These are phyloP conservation scores for Anoncus sp. DNA, from an alignment of 2,888 invertebrate genomes.

Conservation along the genomic window DNA sequence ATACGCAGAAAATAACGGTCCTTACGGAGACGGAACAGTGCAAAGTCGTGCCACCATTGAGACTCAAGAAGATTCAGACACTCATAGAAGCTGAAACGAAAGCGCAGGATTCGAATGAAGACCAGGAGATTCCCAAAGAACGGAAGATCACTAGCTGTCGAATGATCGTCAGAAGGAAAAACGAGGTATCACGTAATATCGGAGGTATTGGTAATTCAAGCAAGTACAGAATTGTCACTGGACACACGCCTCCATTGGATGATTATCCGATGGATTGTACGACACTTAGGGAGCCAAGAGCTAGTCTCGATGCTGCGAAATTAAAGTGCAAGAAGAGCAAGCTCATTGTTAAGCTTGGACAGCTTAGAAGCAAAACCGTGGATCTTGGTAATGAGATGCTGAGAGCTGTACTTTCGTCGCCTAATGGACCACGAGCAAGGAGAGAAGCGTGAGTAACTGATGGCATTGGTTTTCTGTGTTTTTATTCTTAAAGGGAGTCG, in stretches of 20 bases:
- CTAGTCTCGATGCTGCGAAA: conserved; percentile 59
- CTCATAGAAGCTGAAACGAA: too few relatives aligned
- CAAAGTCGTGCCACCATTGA: conserved; percentile 77
- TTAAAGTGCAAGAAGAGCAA: conserved; percentile 69
- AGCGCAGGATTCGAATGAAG: conserved; percentile 8
- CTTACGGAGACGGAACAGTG: neutral
- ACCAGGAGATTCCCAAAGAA: neutral
- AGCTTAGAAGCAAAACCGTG: conserved; percentile 70
- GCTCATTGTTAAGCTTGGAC: conserved; percentile 69
- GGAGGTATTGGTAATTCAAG: conserved; percentile 56
- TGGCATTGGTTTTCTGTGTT: too few relatives aligned
- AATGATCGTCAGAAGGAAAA: neutral
- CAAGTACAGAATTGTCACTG: conserved; percentile 74
- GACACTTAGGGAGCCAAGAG: neutral
- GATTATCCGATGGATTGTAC: conserved; percentile 48
- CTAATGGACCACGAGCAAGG: conserved; percentile 24
- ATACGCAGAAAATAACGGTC: too few relatives aligned
- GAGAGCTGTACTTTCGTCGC: conserved; percentile 50
- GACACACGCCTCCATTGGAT: conserved; percentile 64
- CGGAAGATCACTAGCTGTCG: neutral
- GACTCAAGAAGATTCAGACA: conserved; percentile 73
- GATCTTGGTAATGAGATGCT: conserved; percentile 70
- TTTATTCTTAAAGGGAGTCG: too few relatives aligned
- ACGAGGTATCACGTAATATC: neutral
- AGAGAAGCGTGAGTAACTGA: conserved; percentile 45